phyloP scores from a whole-genome alignment of 2,888 invertebrate species.

The Thalpophila matura region DNA sequence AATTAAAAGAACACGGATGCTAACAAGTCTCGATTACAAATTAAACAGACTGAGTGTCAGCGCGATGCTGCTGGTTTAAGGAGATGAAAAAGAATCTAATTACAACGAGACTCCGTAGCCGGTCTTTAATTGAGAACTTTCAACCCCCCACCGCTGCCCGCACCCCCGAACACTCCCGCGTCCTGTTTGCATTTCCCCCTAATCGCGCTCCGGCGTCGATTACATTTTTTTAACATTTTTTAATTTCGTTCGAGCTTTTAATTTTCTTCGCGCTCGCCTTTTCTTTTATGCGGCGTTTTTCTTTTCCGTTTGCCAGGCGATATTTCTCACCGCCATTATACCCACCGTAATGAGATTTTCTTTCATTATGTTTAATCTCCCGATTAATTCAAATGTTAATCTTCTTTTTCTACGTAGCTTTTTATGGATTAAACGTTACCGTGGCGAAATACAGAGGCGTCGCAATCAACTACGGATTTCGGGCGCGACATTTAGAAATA shows the following conservation, averaged over 20 bases:
- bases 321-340: constrained; percentile 90
- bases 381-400: constrained; percentile 91
- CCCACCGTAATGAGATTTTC: constrained; percentile 90
- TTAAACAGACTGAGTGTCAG: constrained; percentile 87
- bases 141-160: constrained; percentile 62
- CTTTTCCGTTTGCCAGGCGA: constrained; percentile 80
- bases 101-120: constrained; percentile 85
- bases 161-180: constrained; percentile 59
- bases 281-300: constrained; percentile 84
- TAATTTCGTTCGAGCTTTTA: constrained; percentile 90
- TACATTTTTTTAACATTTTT: constrained; percentile 90
- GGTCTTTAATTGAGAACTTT: constrained; percentile 89
- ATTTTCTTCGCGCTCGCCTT: constrained; percentile 88
- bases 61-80: constrained; percentile 84
- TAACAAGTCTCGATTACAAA: constrained; percentile 90
- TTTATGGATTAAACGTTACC: constrained; percentile 83
- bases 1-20: constrained; percentile 85
- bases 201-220: constrained; percentile 86
- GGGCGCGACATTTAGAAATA: constrained; percentile 84
- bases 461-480: constrained; percentile 78
- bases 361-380: constrained; percentile 91
- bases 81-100: constrained; percentile 90
- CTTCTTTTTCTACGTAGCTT: constrained; percentile 85
- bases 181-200: constrained; percentile 86
- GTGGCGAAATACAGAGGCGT: constrained; percentile 79